Evolutionary conservation across 2,113 vertebrate species (phyloP), one percentile per base, ranked within the genome.

Genomic region (Mustela nigripes): DNA sequence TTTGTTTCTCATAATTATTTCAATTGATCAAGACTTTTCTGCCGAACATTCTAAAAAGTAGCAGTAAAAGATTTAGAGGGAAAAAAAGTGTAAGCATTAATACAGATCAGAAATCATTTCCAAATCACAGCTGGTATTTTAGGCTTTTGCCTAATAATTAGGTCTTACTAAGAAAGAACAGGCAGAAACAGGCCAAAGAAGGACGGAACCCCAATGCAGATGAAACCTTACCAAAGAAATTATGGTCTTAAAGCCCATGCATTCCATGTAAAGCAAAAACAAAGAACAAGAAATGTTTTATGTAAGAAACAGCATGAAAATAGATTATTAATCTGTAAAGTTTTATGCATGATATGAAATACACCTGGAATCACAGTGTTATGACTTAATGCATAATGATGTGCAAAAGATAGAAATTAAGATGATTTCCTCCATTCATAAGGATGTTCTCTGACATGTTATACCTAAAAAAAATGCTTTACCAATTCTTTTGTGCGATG

Each of bases 221-320:
- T 99, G 98, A 98, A 99, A 98, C 99, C 99, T 99, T 99, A 99
- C 99, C 99, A 99, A 99, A 99, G 98, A 99, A 99, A 99, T 98
- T 99, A 99, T 98, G 99, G 99, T 99, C 99, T 99, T 99, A 99
- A 99, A 98, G 98, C 98, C 98, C 98, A 99, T 99, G 99, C 98
- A 99, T 99, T 98, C 99, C 98, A 99, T 99, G 99, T 98, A 99
- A 96, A 99, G 98, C 98, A 99, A 98, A 99, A 98, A 99, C 98
- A 99, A 98, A 99, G 98, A 98, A 99, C 98, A 99, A 99, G 98
- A 99, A 98, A 99, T 96, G 98, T 97, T 98, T 98, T 93, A 98
- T 96, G 98, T 99, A 97, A 99, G 97, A 98, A 98, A 98, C 84
- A 98, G 81, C 93, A 99, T 98, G 98, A 98, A 96, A 0, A 87